A percentile compares a stretch with the other conserved stretches of the same genome.
These are phyloP conservation scores for Planiliza haematocheilus DNA, from an alignment of 2,113 vertebrate species.

Conservation along the genomic window DNA sequence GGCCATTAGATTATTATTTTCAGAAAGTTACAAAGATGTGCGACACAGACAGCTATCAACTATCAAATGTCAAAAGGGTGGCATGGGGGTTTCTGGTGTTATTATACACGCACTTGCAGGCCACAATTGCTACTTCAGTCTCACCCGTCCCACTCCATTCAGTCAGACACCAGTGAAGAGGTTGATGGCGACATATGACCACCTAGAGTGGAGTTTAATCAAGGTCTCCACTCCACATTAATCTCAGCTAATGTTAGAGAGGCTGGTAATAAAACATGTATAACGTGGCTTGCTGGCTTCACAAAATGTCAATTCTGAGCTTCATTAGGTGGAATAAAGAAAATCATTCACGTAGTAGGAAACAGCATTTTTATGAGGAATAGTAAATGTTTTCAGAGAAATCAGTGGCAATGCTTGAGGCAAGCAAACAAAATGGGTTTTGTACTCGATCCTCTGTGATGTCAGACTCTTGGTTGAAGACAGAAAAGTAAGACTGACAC, in stretches of 20 bases:
- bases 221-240: constrained; percentile 45
- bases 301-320: constrained; percentile 20
- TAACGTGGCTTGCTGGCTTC: constrained; percentile 35
- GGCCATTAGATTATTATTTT: too few relatives aligned
- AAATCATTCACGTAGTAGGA: constrained; percentile 25
- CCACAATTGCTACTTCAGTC: not conserved
- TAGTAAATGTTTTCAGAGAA: constrained; percentile 30
- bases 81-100: not conserved
- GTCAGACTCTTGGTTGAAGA: constrained; percentile 37
- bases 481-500: constrained; percentile 7
- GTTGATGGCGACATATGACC: constrained; percentile 43
- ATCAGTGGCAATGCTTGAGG: constrained; percentile 9
- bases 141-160: constrained; percentile 7
- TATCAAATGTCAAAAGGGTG: too few relatives aligned
- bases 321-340: constrained; percentile 41
- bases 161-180: constrained; percentile 11
- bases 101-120: not conserved
- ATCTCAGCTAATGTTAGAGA: constrained; percentile 49
- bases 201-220: constrained; percentile 48
- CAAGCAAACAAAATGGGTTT: constrained; percentile 21
- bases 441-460: constrained; percentile 22
- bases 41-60: too few relatives aligned
- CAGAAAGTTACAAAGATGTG: too few relatives aligned
- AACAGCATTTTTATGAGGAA: constrained; percentile 53
- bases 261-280: constrained; percentile 49